A percentile compares a stretch with the other conserved stretches of the same genome.
These are phyloP conservation scores for Phalacrocorax aristotelis DNA, from an alignment of 2,113 vertebrate species.

Conservation along the genomic window DNA sequence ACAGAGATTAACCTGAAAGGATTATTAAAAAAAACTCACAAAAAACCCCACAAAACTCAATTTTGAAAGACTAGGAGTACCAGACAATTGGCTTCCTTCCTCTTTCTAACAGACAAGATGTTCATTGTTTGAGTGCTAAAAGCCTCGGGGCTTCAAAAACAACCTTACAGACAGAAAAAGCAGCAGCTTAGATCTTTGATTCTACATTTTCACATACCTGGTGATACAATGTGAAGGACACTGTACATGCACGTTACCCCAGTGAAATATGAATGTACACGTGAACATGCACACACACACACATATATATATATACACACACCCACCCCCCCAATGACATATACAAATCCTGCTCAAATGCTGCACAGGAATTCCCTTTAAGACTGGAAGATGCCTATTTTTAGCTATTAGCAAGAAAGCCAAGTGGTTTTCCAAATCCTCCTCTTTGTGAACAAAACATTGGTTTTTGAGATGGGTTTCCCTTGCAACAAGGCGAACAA, in stretches of 20 bases:
- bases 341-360: not conserved
- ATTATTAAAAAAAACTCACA: not conserved
- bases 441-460: not conserved
- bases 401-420: constrained; percentile 42
- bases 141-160: not conserved
- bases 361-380: constrained; percentile 13
- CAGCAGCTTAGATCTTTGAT: not conserved
- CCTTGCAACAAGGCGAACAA: not conserved
- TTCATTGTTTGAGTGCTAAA: not conserved
- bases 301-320: accelerated
- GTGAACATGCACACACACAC: not conserved
- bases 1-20: not conserved
- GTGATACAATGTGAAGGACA: not conserved
- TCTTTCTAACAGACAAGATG: constrained; percentile 25
- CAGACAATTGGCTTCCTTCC: constrained; percentile 55
- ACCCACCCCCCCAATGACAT: not conserved
- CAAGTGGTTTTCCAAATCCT: constrained; percentile 13
- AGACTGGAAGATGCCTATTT: constrained; percentile 20
- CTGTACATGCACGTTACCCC: not conserved
- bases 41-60: not conserved
- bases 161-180: not conserved
- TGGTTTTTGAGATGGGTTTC: not conserved
- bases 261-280: accelerated
- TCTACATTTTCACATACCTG: not conserved
- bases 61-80: not conserved